These are phyloP conservation scores for Oryzias curvinotus DNA, from an alignment of 2,113 vertebrate species.

Conservation along the genomic window DNA sequence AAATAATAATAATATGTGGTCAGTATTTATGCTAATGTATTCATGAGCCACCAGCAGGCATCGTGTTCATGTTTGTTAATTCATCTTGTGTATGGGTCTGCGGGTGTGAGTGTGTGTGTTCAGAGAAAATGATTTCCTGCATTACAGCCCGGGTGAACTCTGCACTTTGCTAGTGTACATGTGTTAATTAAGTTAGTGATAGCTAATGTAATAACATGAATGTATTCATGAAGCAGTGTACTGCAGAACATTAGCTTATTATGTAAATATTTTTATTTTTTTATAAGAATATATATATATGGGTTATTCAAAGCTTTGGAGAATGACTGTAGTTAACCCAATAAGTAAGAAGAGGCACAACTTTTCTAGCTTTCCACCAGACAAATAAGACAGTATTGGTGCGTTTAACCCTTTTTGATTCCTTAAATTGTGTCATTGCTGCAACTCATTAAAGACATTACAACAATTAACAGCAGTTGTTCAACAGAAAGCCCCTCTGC, in stretches of 20 bases:
- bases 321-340: slow-evolving; percentile 42
- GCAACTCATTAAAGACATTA: no score
- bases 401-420: no score
- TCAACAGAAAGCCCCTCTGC: no score
- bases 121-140: slow-evolving; percentile 28
- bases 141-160: slow-evolving; percentile 22
- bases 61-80: slow-evolving; percentile 66
- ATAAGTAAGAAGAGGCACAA: slow-evolving; percentile 15
- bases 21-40: slow-evolving; percentile 75
- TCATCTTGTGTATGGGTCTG: slow-evolving; percentile 36
- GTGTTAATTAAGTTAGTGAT: slow-evolving; percentile 45
- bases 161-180: slow-evolving; percentile 8
- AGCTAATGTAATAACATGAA: slow-evolving; percentile 10
- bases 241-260: slow-evolving; percentile 32
- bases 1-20: slow-evolving; percentile 70
- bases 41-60: slow-evolving; percentile 68
- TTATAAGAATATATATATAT: slow-evolving; percentile 54
- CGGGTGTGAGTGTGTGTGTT: slow-evolving; percentile 10
- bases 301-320: slow-evolving; percentile 26
- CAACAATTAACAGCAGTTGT: no score
- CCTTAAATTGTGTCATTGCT: no score
- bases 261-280: slow-evolving; percentile 49
- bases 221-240: slow-evolving; percentile 20
- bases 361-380: no score
- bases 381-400: no score